Conservation (phyloP, 30 jellyfish, hydroid and myxozoan species). For the Rhopilema esculentum region DNA sequence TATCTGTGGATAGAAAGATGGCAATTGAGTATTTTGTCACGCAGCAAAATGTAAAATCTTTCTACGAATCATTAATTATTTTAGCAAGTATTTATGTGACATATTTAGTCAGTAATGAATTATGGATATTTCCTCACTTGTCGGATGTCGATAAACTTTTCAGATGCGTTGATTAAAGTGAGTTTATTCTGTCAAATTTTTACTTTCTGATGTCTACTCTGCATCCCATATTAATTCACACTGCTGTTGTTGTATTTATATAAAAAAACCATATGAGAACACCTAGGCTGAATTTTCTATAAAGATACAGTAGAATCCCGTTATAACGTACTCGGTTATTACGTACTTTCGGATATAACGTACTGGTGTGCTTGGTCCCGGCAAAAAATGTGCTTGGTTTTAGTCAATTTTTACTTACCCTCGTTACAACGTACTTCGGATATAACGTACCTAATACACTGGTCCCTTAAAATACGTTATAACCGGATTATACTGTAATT, state of each 20-base stretch:
- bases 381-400: too few species aligned
- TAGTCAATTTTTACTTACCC: too few species aligned
- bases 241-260: neutral
- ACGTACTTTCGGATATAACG: too few species aligned
- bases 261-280: neutral
- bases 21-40: constrained; percentile 9
- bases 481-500: too few species aligned
- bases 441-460: too few species aligned
- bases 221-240: neutral
- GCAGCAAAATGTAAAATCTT: constrained; percentile 1
- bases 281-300: neutral
- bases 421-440: too few species aligned
- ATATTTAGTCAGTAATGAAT: constrained; percentile 1
- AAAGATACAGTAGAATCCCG: neutral
- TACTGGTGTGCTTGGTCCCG: too few species aligned
- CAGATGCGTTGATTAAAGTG: constrained; percentile 16
- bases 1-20: neutral
- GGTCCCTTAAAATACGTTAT: too few species aligned
- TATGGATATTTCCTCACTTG: neutral
- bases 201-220: neutral
- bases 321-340: too few species aligned
- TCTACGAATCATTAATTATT: constrained; percentile 31
- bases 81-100: constrained; percentile 34
- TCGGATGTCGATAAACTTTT: constrained; percentile 6
- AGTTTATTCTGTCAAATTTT: constrained; percentile 30